Conservation (phyloP, 2,797 vertebrate genomes). For the Melanitta fusca region DNA sequence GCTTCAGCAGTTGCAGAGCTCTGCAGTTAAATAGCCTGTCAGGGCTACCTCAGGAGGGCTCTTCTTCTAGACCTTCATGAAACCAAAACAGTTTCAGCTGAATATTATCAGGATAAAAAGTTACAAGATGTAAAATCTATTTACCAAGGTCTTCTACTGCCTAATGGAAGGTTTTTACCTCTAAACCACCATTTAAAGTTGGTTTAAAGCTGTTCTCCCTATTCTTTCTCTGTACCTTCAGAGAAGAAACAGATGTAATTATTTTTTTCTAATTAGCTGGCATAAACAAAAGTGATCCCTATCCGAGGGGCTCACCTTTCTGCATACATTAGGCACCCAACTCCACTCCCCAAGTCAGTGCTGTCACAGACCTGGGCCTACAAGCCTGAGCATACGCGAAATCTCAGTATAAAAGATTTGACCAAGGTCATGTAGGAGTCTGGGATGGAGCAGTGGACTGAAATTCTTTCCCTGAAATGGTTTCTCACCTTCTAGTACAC, state of each 20-base stretch:
- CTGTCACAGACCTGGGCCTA: not conserved
- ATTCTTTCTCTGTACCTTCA: not conserved
- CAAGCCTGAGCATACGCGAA: fast-evolving
- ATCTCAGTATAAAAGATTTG: not conserved
- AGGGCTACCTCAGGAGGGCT: conserved; percentile 26
- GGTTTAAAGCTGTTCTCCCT: not conserved
- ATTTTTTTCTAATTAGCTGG: not conserved
- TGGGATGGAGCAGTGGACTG: not conserved
- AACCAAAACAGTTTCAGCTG: conserved; percentile 23
- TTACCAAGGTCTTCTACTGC: not conserved
- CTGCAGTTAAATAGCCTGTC: conserved; percentile 43
- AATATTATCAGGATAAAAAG: not conserved
- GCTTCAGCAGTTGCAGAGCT: conserved; percentile 29
- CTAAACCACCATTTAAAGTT: not conserved
- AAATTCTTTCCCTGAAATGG: not conserved
- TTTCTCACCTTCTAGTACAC: not conserved
- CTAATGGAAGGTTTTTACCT: not conserved
- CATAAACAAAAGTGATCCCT: not conserved
- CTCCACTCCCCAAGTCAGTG: not conserved
- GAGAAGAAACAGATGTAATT: not conserved
- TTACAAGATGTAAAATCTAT: not conserved
- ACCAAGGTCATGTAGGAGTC: not conserved
- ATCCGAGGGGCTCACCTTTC: not conserved
- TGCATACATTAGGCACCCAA: not conserved
- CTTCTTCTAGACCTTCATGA: not conserved